Base-by-base conservation (phyloP, 2,797 vertebrate species). In the Adrianichthys oophorus region DNA sequence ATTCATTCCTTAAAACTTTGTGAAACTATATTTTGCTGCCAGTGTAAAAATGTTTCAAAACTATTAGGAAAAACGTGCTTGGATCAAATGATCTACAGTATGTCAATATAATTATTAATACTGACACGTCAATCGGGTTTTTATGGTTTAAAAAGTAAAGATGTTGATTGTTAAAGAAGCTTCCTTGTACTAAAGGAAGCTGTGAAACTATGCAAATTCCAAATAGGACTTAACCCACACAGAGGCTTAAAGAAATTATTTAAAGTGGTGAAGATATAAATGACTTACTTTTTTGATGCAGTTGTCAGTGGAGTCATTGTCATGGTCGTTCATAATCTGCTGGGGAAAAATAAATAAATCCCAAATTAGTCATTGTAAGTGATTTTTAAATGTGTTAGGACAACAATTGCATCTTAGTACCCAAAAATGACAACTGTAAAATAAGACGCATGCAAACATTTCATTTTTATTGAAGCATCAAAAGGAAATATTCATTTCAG, bases 261-360 rank as follows among this genome's bases (percentile, higher is more conserved):
- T 16, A 3, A 43, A 54, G 21, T 0, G 12, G 1, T 4, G 53
- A 4, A 41, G 32, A 41, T 0, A 24, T 21, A 32, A 15, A 26
- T 21, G 16, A 59, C 93, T 81, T 95, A 99, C 97, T 95, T 98
- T 99, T 87, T 93, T 95, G 59, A 95, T 88, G 73, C 91, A 95
- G 90, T 92, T 92, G 65, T 98, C 96, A 46, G 94, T 94, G 32
- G 95, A 90, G 0, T 90, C 82, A n/a, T 90, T 89, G 48, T 96
- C 96, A 0, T 93, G 87, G 84, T 98, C 95, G 0, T 92, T 93
- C 88, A 98, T 92, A 73, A 97, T 94, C 89, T 95, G 93, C 89
- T 92, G 53, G 6, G 68, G 83, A 76, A 65, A 56, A 79, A 72
- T 59, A 62, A 45, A 75, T 5, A 32, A 32, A 32, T 1, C 29